phyloP scores from a whole-genome alignment of 2,888 invertebrate species.

The Mechanitis mazaeus region DNA sequence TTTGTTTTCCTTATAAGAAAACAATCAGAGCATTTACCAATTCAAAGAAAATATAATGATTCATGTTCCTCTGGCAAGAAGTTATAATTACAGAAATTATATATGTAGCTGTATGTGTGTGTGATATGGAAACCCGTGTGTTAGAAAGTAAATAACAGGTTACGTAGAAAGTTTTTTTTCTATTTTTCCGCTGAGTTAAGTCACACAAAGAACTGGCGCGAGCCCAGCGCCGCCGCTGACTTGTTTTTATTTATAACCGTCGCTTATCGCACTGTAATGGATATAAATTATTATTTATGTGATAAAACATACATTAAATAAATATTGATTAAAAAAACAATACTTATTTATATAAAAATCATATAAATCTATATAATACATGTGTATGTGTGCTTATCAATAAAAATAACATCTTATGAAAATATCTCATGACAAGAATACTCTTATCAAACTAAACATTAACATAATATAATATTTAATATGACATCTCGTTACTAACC shows the following conservation, averaged over 20 bases:
- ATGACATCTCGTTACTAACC: too few species aligned
- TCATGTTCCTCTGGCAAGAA: neutral
- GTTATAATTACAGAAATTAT: neutral
- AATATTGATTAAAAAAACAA: too few species aligned
- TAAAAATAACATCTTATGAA: neutral
- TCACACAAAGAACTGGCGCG: slow-evolving; percentile 38
- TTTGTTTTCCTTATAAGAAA: slow-evolving; percentile 19
- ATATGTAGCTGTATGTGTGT: neutral
- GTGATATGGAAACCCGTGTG: slow-evolving; percentile 8
- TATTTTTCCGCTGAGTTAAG: slow-evolving; percentile 12
- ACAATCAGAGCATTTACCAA: slow-evolving; percentile 10
- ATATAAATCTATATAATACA: neutral
- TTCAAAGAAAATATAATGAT: slow-evolving; percentile 11
- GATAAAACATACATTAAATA: too few species aligned
- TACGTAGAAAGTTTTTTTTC: slow-evolving; percentile 28
- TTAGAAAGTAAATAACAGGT: slow-evolving; percentile 19
- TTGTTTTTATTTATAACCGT: slow-evolving; percentile 18
- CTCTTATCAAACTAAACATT: too few species aligned
- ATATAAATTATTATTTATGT: too few species aligned
- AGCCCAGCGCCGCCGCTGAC: slow-evolving; percentile 29
- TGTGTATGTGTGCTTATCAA: neutral
- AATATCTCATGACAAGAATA: neutral
- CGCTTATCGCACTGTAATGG: slow-evolving; percentile 3
- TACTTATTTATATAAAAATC: neutral
- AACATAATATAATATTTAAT: too few species aligned